Evolutionary conservation across 1,140 invertebrate genomes (phyloP), one percentile per base, ranked within the genome.

Genomic region (Lucilia sericata): DNA sequence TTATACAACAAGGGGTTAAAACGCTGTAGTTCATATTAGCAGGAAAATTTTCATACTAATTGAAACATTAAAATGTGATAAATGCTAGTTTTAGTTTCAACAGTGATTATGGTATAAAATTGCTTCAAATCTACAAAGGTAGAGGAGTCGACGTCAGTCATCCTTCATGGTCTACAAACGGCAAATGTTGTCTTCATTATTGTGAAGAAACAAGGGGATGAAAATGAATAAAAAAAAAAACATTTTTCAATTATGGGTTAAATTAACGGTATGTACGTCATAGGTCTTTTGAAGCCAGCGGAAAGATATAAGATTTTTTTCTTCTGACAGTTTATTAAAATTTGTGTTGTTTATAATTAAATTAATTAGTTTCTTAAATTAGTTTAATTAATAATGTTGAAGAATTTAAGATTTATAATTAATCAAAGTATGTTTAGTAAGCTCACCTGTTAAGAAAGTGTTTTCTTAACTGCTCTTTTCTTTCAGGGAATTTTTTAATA

Each of bases 51-150:
- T 88, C 78, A 85, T 85, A 86, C 87, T 90, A 90, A 90, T 90
- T 90, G 88, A 90, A 90, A 90, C 88, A 90, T 89, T 90, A 89
- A 90, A 90, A 90, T 90, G 88, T 90, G 88, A 90, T 90, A 90
- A 90, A 85, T 90, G 87, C 85, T 75, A 21, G 65, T 70, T 70
- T 70, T 70, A 70, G 65, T 70, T 70, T 70, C 65, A 70, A 70
- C 65, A 70, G 65, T 70, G 65, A 70, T 70, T 70, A 70, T 70
- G 21, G 65, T n/a, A 70, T 70, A 21, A 70, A 70, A 70, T 70
- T 70, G 21, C 65, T 25, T 70, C 25, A 70, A 70, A 70, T 70
- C n/a, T 21, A 30, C 3, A 30, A 30, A 70, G 21, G 55, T 60
- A 60, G 14, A 60, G 7, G 1, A 30, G 25, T 42, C 42, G 7